Evolutionary conservation across 64 coral and sea anemone genomes (phyloP).

Genomic region (Acropora tenuis): DNA sequence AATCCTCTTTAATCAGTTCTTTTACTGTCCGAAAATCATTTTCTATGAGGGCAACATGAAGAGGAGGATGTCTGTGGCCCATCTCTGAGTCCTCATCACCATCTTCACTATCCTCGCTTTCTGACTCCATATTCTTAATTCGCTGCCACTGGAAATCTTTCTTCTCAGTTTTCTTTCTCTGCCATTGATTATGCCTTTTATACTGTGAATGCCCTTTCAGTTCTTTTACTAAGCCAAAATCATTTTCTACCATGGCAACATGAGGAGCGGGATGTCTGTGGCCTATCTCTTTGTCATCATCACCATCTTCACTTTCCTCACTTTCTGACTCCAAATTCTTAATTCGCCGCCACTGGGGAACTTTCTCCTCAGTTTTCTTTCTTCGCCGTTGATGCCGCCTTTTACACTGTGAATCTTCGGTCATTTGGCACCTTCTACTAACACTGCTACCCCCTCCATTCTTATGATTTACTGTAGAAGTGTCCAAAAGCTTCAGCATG

Average conservation of each 20-base stretch:
- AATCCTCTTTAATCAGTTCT: constrained; percentile 45
- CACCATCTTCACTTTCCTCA: too few species aligned
- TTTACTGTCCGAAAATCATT: constrained; percentile 50
- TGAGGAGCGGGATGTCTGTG: too few species aligned
- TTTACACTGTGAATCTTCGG: neutral
- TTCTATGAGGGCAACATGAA: constrained; percentile 60
- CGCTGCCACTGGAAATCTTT: constrained; percentile 65
- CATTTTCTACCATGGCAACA: too few species aligned
- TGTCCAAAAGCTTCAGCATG: constrained; percentile 68
- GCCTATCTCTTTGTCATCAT: too few species aligned
- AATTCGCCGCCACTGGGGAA: too few species aligned
- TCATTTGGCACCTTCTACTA: too few species aligned
- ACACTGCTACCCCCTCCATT: neutral
- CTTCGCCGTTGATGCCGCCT: too few species aligned
- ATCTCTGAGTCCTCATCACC: neutral
- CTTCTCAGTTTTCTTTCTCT: constrained; percentile 16
- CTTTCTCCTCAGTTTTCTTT: too few species aligned
- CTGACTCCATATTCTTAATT: constrained; percentile 40
- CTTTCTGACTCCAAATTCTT: too few species aligned
- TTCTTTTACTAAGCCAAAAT: too few species aligned
- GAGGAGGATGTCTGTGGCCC: neutral
- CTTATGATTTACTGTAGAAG: constrained; percentile 30
- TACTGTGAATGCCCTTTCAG: neutral
- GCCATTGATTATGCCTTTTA: constrained; percentile 8
- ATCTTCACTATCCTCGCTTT: constrained; percentile 61